These are phyloP conservation scores for Protonibea diacanthus DNA, from an alignment of 2,797 vertebrate genomes.

Conservation along the genomic window DNA sequence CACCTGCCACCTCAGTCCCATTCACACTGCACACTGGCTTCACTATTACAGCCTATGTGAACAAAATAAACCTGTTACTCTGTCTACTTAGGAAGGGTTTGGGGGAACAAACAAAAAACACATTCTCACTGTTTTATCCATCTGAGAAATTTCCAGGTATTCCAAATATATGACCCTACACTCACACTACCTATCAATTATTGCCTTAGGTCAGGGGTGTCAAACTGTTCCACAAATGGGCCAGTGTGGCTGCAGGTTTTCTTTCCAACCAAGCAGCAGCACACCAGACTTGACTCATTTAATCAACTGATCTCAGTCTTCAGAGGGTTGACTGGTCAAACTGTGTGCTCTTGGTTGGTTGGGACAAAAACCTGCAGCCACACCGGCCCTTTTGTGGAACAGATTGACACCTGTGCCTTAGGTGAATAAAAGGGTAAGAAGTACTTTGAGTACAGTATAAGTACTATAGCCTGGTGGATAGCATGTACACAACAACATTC, in stretches of 20 bases:
- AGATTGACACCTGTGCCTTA: too few species aligned
- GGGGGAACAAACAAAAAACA: not conserved
- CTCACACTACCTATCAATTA: not conserved
- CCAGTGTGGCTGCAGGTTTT: too few species aligned
- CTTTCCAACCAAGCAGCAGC: too few species aligned
- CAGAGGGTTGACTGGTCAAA: too few species aligned
- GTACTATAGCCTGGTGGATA: not conserved
- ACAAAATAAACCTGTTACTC: slow-evolving; percentile 58
- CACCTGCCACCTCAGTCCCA: slow-evolving; percentile 49
- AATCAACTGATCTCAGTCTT: too few species aligned
- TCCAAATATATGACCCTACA: not conserved
- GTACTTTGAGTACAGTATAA: not conserved
- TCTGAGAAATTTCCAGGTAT: not conserved
- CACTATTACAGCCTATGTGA: slow-evolving; percentile 31
- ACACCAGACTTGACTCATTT: too few species aligned
- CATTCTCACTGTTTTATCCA: not conserved
- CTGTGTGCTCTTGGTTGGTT: too few species aligned
- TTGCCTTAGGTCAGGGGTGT: not conserved
- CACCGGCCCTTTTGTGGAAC: too few species aligned
- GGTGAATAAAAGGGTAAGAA: not conserved
- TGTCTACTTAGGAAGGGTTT: not conserved
- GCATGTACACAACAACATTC: not conserved
- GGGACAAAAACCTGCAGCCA: too few species aligned
- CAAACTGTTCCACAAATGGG: too few species aligned
- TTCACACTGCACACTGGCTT: slow-evolving; percentile 51